Conservation (phyloP, 2,888 invertebrate species). For the Bugulina stolonifera region DNA sequence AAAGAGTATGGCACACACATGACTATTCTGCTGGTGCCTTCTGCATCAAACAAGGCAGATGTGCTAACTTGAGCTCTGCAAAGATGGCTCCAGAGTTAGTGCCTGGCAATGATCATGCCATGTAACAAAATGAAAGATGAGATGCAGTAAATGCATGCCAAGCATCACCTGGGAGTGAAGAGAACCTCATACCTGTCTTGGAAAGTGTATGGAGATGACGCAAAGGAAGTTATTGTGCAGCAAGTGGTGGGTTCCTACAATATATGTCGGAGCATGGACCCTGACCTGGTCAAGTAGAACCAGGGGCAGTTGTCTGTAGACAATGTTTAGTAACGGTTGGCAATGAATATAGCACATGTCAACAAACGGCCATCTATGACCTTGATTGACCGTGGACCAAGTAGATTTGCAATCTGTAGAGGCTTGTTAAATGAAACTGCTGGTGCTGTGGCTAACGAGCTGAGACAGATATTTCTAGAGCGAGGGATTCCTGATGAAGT, state of each 20-base stretch:
- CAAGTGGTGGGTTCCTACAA: no score
- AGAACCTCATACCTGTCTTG: not conserved
- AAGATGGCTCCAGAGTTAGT: not conserved
- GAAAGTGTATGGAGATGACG: not conserved
- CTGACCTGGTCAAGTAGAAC: no score
- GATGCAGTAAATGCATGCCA: no score
- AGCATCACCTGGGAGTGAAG: not conserved
- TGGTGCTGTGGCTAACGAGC: not conserved
- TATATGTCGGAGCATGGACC: no score
- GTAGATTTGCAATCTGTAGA: not conserved
- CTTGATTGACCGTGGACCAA: not conserved
- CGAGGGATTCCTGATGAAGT: not conserved
- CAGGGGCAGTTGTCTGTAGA: not conserved
- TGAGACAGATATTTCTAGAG: not conserved
- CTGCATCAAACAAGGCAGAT: not conserved
- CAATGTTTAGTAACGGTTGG: not conserved
- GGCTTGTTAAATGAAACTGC: not conserved
- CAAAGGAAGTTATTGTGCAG: not conserved
- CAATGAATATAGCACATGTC: not conserved
- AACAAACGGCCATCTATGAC: not conserved
- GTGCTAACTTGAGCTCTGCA: not conserved
- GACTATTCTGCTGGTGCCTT: not conserved
- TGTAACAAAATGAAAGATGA: no score
- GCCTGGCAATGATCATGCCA: not conserved
- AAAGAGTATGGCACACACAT: no score